Evolutionary conservation across 1,140 invertebrate genomes (phyloP).

Genomic region (Aricia agestis): DNA sequence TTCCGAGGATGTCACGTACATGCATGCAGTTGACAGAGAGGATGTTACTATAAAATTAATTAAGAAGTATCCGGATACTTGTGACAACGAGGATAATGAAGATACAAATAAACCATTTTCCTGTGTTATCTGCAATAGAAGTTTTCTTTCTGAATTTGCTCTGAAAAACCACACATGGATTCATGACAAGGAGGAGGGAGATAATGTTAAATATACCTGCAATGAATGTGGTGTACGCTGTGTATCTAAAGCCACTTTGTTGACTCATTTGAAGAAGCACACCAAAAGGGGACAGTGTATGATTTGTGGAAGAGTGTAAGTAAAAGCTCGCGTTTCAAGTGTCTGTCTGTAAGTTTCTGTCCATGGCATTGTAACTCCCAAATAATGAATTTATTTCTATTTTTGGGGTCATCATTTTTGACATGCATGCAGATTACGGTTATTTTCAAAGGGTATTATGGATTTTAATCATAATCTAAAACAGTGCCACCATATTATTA

Average conservation of each 20-base stretch:
- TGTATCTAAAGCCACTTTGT: conserved; percentile 80
- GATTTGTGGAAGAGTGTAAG: conserved; percentile 83
- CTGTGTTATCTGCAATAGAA: conserved; percentile 54
- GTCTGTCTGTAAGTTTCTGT: too few relatives aligned
- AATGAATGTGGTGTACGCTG: conserved; percentile 79
- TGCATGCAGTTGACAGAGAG: conserved; percentile 53
- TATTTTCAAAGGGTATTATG: too few relatives aligned
- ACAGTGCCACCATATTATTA: too few relatives aligned
- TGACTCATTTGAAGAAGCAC: conserved; percentile 81
- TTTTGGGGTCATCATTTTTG: too few relatives aligned
- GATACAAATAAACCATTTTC: conserved; percentile 44
- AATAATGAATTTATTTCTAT: too few relatives aligned
- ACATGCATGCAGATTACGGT: too few relatives aligned
- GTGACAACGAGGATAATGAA: not conserved
- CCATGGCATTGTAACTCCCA: too few relatives aligned
- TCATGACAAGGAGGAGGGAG: conserved; percentile 43
- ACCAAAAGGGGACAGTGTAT: conserved; percentile 80
- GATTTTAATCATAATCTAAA: too few relatives aligned
- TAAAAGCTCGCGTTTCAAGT: conserved; percentile 33
- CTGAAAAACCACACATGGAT: conserved; percentile 68
- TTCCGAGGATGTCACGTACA: conserved; percentile 48
- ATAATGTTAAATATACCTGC: conserved; percentile 66
- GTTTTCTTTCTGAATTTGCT: conserved; percentile 59
- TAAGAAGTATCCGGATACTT: conserved; percentile 29
- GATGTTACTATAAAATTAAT: conserved; percentile 65